phyloP scores from a whole-genome alignment of 2,888 invertebrate species.

The Cryptus armator region DNA sequence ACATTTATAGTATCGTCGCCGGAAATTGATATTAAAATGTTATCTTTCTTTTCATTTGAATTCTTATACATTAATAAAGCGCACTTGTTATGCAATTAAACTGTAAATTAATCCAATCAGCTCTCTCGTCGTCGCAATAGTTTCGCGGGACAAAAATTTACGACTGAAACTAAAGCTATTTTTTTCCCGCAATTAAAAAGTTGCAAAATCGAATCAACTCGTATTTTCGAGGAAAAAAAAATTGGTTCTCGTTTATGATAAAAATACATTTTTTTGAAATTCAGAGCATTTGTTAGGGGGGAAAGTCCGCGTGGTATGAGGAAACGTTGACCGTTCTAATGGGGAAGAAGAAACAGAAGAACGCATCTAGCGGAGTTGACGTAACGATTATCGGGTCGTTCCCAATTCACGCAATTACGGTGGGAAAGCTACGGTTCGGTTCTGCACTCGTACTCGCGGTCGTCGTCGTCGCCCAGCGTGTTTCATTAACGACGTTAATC shows the following conservation, averaged over 20 bases:
- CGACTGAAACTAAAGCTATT: no score
- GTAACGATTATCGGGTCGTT: constrained; percentile 80
- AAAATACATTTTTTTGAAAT: not conserved
- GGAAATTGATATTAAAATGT: not conserved
- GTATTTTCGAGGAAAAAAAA: not conserved
- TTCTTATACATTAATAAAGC: not conserved
- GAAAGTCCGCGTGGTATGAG: not conserved
- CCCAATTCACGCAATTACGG: constrained; percentile 82
- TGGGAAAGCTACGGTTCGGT: constrained; percentile 76
- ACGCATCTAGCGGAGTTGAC: constrained; percentile 66
- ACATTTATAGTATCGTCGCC: not conserved
- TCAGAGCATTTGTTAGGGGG: not conserved
- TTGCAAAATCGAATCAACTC: no score
- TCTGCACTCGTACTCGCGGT: constrained; percentile 31
- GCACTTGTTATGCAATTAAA: not conserved
- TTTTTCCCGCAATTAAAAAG: no score
- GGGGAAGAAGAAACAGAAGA: constrained; percentile 36
- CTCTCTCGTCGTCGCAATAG: not conserved
- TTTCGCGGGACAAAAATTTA: no score
- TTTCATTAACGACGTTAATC: constrained; percentile 59
- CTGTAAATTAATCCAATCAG: not conserved
- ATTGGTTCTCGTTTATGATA: not conserved
- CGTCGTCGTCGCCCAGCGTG: constrained; percentile 14
- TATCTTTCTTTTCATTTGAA: not conserved
- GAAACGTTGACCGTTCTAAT: constrained; percentile 25